Evolutionary conservation across 2,113 vertebrate species (phyloP).

Genomic region (Promerops cafer): DNA sequence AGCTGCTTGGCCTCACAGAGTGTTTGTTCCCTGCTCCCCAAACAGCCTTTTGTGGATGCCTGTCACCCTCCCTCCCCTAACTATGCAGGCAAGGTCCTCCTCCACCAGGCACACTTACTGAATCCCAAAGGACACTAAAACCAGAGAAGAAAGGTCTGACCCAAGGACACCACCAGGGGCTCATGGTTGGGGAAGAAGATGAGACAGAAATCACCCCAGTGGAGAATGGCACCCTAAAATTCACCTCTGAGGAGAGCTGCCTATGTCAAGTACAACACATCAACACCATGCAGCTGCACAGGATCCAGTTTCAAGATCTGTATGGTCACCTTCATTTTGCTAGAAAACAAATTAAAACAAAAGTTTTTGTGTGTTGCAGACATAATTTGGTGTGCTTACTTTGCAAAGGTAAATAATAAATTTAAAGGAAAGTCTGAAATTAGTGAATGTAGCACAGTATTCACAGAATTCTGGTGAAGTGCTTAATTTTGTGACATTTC

Average conservation of each 20-base stretch:
- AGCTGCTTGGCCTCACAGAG: background rate
- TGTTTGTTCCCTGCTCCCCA: background rate
- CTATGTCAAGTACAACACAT: background rate
- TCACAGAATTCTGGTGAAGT: background rate
- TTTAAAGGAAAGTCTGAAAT: background rate
- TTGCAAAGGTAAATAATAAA: background rate
- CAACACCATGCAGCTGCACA: background rate
- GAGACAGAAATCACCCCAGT: background rate
- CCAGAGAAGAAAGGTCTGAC: background rate
- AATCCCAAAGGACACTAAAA: background rate
- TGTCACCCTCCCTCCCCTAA: background rate
- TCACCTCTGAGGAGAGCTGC: background rate
- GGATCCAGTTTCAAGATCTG: background rate
- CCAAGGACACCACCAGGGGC: background rate
- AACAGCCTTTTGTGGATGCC: rapidly evolving
- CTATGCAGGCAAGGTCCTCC: background rate
- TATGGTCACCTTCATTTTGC: background rate
- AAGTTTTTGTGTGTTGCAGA: rapidly evolving
- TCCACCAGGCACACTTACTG: background rate
- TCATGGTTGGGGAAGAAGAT: background rate
- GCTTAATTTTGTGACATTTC: background rate
- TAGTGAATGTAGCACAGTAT: background rate
- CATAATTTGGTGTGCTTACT: background rate
- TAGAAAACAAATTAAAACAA: background rate
- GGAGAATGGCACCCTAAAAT: background rate